Evolutionary conservation across 2,888 invertebrate species (phyloP).

Genomic region (Pemphredon lugubris): DNA sequence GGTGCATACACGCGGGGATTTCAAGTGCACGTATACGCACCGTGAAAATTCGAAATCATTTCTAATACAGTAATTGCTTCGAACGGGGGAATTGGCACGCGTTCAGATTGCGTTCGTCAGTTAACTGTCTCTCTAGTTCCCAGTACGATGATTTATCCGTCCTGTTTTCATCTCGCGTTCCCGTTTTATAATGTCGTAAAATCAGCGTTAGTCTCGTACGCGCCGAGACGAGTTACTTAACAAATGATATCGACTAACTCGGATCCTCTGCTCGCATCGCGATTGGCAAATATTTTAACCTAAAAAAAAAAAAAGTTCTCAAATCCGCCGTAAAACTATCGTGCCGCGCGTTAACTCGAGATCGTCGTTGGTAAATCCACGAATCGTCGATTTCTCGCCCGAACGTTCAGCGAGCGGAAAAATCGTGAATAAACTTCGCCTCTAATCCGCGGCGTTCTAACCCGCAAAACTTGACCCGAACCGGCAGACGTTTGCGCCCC

Average conservation of each 20-base stretch:
- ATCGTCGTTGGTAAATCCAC: too few relatives aligned
- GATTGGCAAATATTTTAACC: too few relatives aligned
- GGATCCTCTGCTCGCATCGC: too few relatives aligned
- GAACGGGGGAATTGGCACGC: constrained; percentile 36
- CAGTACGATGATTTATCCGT: constrained; percentile 43
- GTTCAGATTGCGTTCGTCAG: constrained; percentile 55
- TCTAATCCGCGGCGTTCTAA: constrained; percentile 2
- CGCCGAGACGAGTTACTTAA: background rate
- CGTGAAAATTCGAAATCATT: constrained; percentile 48
- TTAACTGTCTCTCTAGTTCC: constrained; percentile 29
- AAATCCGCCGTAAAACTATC: too few relatives aligned
- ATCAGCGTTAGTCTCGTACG: constrained; percentile 3
- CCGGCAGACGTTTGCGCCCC: constrained; percentile 25
- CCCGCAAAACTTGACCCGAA: constrained; percentile 13
- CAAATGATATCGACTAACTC: too few relatives aligned
- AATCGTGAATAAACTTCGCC: background rate
- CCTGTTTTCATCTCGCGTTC: constrained; percentile 48
- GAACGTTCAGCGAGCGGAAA: background rate
- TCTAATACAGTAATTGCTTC: constrained; percentile 54
- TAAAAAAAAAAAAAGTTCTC: too few relatives aligned
- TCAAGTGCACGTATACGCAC: constrained; percentile 23
- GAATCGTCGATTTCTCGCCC: too few relatives aligned
- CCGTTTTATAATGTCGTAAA: constrained; percentile 37
- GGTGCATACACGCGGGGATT: constrained; percentile 36
- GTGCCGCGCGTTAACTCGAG: too few relatives aligned